phyloP scores from a whole-genome alignment of 2,888 invertebrate genomes.

The Limnephilus lunatus region DNA sequence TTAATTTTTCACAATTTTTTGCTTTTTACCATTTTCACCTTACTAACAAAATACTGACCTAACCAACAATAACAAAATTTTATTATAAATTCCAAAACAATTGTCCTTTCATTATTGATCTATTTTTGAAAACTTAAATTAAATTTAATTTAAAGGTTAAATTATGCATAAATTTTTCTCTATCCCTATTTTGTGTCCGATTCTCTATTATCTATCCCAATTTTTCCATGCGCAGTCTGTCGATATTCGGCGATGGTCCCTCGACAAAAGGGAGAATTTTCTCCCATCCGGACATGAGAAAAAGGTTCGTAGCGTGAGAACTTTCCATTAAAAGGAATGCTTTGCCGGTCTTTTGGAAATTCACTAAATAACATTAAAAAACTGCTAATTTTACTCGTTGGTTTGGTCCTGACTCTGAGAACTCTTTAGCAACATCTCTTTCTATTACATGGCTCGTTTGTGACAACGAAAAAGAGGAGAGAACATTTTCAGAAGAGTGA shows the following conservation, averaged over 20 bases:
- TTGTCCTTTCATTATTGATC: background rate
- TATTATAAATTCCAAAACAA: background rate
- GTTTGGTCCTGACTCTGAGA: background rate
- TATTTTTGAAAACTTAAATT: background rate
- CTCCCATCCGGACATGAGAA: slow-evolving; percentile 65
- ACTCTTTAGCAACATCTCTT: background rate
- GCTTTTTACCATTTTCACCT: background rate
- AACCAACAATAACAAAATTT: background rate
- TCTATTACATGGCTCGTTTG: background rate
- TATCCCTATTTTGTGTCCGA: background rate
- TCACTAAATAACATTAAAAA: slow-evolving; percentile 2
- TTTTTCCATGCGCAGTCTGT: slow-evolving; percentile 59
- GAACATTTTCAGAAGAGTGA: background rate
- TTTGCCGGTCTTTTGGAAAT: slow-evolving; percentile 29
- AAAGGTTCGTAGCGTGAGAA: slow-evolving; percentile 64
- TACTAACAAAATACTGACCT: background rate
- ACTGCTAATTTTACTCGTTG: background rate
- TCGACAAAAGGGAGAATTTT: slow-evolving; percentile 65
- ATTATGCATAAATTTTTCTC: background rate
- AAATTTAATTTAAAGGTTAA: background rate
- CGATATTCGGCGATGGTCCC: slow-evolving; percentile 64
- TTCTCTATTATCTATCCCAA: slow-evolving; percentile 12
- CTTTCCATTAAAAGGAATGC: slow-evolving; percentile 44
- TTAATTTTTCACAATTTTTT: background rate
- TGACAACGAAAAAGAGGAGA: too few species aligned